phyloP scores from a whole-genome alignment of 2,113 vertebrate genomes.

The Alligator mississippiensis region DNA sequence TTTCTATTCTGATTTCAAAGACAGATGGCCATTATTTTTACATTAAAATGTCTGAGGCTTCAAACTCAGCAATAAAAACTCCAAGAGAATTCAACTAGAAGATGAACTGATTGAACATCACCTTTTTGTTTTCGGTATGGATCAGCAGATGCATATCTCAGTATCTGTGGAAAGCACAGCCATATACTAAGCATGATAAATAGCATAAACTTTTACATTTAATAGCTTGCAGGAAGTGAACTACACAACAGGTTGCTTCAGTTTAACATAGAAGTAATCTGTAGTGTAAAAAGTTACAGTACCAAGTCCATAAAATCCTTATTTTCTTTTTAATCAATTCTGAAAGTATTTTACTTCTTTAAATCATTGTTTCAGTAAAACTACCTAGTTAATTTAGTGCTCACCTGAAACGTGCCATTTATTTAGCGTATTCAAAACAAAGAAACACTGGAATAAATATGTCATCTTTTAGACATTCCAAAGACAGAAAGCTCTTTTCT shows the following conservation, averaged over 20 bases:
- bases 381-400: slow-evolving; percentile 54
- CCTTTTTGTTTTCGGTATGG: not conserved
- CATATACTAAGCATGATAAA: not conserved
- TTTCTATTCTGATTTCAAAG: slow-evolving; percentile 52
- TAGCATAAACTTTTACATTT: not conserved
- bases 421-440: slow-evolving; percentile 49
- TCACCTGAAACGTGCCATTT: slow-evolving; percentile 70
- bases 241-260: not conserved
- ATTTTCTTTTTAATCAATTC: not conserved
- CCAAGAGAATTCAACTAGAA: not conserved
- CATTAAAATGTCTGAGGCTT: slow-evolving; percentile 20
- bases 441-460: slow-evolving; percentile 69
- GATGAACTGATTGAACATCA: not conserved
- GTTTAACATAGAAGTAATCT: not conserved
- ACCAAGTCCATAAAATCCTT: slow-evolving; percentile 1
- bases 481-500: slow-evolving; percentile 71
- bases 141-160: not conserved
- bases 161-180: slow-evolving; percentile 69
- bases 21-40: not conserved
- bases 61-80: slow-evolving; percentile 1
- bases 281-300: not conserved
- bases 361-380: slow-evolving; percentile 66
- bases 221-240: not conserved
- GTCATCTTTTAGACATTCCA: slow-evolving; percentile 77
- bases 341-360: slow-evolving; percentile 14